Conservation (phyloP, 2,888 invertebrate genomes). For the Malthinus flaveolus region DNA sequence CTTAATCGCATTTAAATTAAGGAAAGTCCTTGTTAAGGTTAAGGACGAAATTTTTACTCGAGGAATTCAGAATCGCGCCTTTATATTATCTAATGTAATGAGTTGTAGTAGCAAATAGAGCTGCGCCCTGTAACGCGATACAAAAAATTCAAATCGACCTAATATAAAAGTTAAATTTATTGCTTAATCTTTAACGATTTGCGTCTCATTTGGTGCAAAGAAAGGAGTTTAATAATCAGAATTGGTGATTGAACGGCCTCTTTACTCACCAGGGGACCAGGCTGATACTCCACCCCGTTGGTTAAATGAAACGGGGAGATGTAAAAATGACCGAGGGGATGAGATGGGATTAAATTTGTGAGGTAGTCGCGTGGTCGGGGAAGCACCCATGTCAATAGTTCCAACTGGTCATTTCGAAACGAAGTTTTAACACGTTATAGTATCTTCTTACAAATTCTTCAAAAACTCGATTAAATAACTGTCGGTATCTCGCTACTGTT, state of each 20-base stretch:
- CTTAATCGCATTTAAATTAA: not conserved
- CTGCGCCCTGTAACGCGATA: not conserved
- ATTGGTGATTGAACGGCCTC: too few relatives aligned
- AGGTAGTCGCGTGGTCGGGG: too few relatives aligned
- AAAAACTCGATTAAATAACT: slow-evolving; percentile 18
- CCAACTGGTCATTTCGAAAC: too few relatives aligned
- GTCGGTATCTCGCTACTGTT: slow-evolving; percentile 4
- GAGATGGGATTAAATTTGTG: too few relatives aligned
- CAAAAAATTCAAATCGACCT: not conserved
- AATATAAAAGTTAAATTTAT: not conserved
- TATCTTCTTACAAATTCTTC: slow-evolving; percentile 1
- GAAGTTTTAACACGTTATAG: not conserved
- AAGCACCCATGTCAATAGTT: too few relatives aligned
- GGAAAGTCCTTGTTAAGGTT: slow-evolving; percentile 6
- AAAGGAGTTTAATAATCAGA: too few relatives aligned
- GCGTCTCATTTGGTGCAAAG: too few relatives aligned
- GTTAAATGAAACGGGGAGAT: too few relatives aligned
- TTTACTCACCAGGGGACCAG: too few relatives aligned
- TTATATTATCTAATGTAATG: not conserved
- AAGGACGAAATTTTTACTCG: not conserved
- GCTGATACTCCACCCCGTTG: too few relatives aligned
- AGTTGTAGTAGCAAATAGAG: not conserved
- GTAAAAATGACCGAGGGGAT: too few relatives aligned
- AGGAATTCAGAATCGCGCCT: slow-evolving; percentile 1
- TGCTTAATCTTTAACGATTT: not conserved